A percentile compares a stretch with the other conserved stretches of the same genome.
Conservation (phyloP, 2,888 invertebrate genomes). For the Campoplex capitator region DNA sequence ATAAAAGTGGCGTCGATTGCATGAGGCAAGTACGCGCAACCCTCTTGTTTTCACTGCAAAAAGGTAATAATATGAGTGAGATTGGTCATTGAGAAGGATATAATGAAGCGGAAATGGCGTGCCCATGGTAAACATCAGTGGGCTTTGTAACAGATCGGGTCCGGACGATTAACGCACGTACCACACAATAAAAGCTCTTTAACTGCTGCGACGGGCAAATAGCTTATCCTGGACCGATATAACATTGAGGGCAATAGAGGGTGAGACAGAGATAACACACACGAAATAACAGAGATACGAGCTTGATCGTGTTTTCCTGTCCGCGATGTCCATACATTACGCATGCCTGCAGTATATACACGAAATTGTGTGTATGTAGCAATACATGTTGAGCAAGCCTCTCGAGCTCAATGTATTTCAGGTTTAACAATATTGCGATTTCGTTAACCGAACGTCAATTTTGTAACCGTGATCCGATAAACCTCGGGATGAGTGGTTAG, state of each 20-base stretch:
- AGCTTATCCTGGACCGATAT: constrained; percentile 61
- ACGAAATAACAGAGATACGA: constrained; percentile 66
- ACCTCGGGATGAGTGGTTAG: constrained; percentile 39
- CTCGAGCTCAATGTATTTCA: constrained; percentile 43
- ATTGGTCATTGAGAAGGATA: constrained; percentile 65
- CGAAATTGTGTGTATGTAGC: constrained; percentile 3
- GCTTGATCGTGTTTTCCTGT: constrained; percentile 53
- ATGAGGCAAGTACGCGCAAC: not conserved
- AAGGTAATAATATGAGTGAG: constrained; percentile 64
- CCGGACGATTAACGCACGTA: constrained; percentile 65
- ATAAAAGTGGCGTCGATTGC: constrained; percentile 55
- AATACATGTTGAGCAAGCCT: constrained; percentile 10
- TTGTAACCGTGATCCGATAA: constrained; percentile 55
- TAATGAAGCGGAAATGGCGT: constrained; percentile 64
- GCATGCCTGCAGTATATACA: not conserved
- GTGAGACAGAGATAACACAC: constrained; percentile 61
- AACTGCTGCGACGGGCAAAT: constrained; percentile 65
- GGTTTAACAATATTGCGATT: constrained; percentile 64
- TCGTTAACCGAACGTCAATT: constrained; percentile 64
- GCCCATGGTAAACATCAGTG: constrained; percentile 62
- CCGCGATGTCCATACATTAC: constrained; percentile 38
- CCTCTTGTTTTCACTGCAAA: not conserved
- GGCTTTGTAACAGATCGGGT: constrained; percentile 40
- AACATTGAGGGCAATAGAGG: constrained; percentile 19
- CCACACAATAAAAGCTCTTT: constrained; percentile 65